Conservation (phyloP, 2,888 invertebrate species). For the Drosophila sordidula region DNA sequence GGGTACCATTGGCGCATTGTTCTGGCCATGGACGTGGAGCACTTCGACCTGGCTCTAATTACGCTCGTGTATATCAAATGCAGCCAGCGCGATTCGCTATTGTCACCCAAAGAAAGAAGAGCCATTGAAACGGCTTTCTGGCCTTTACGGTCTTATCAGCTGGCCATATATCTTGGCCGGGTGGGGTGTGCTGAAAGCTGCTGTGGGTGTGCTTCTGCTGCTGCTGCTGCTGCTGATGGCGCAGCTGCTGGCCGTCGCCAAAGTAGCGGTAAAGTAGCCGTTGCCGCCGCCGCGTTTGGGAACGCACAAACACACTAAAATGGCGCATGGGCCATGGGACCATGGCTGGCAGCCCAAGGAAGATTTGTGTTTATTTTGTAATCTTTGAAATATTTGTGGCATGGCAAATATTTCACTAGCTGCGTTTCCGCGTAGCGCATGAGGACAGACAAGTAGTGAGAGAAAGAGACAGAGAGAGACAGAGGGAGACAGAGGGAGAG, state of each 20-base stretch:
- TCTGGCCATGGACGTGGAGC: slow-evolving; percentile 21
- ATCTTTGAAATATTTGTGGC: slow-evolving; percentile 80
- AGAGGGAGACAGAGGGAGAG: not conserved
- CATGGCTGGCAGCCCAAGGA: slow-evolving; percentile 37
- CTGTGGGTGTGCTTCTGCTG: slow-evolving; percentile 51
- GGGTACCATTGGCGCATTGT: slow-evolving; percentile 53
- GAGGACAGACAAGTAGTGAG: not conserved
- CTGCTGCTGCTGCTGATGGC: slow-evolving; percentile 11
- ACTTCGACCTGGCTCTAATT: slow-evolving; percentile 49
- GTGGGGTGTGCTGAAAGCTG: slow-evolving; percentile 11
- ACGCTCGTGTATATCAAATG: slow-evolving; percentile 36
- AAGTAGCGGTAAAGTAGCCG: slow-evolving; percentile 60
- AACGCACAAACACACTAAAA: slow-evolving; percentile 40
- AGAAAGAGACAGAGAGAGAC: slow-evolving; percentile 4
- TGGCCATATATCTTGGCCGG: slow-evolving; percentile 48
- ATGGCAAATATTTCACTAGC: slow-evolving; percentile 75
- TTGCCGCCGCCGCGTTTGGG: slow-evolving; percentile 25
- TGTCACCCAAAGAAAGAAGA: slow-evolving; percentile 50
- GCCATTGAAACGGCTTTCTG: slow-evolving; percentile 33
- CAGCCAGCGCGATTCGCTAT: slow-evolving; percentile 23
- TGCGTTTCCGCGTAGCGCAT: slow-evolving; percentile 65
- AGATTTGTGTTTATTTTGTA: slow-evolving; percentile 79
- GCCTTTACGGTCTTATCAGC: slow-evolving; percentile 46
- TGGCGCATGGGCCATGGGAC: slow-evolving; percentile 45
- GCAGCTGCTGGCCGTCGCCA: slow-evolving; percentile 46